phyloP scores from a whole-genome alignment of 2,797 vertebrate genomes.

The Labroides dimidiatus region DNA sequence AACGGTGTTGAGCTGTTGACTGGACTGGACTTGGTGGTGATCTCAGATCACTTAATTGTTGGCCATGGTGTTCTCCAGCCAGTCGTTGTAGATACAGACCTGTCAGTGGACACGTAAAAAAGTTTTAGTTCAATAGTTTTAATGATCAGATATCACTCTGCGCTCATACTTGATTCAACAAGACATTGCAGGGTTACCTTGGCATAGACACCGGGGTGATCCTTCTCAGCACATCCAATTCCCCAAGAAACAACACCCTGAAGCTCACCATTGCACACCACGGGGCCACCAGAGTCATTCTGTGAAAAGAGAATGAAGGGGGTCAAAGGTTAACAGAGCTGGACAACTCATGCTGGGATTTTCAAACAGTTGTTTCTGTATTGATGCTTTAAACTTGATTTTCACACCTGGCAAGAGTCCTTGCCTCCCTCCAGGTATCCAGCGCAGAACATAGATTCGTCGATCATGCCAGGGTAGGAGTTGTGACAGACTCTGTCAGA shows the following conservation, averaged over 20 bases:
- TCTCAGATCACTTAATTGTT: conserved; percentile 40
- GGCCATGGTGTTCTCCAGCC: conserved; percentile 64
- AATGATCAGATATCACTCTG: neutral
- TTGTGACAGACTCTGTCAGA: conserved; percentile 55
- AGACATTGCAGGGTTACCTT: conserved; percentile 53
- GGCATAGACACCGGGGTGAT: conserved; percentile 84
- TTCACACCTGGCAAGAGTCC: conserved; percentile 77
- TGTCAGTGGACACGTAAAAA: conserved; percentile 3
- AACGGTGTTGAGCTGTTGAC: conserved; percentile 21
- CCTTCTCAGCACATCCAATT: conserved; percentile 78
- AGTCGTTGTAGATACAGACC: conserved; percentile 67
- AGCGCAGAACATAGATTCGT: conserved; percentile 76
- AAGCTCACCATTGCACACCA: conserved; percentile 69
- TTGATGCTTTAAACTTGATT: neutral
- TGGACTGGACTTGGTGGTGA: conserved; percentile 26
- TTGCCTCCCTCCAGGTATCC: conserved; percentile 79
- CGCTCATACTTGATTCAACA: neutral
- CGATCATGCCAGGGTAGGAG: conserved; percentile 78
- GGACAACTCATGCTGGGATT: neutral
- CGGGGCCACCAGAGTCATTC: conserved; percentile 68
- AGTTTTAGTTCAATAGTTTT: neutral
- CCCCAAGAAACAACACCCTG: conserved; percentile 88
- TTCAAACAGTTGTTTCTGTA: neutral
- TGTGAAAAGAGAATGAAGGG: neutral
- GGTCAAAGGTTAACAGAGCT: neutral